Base-by-base conservation (phyloP, 2,888 invertebrate genomes). In the Hoplodrina ambigua region DNA sequence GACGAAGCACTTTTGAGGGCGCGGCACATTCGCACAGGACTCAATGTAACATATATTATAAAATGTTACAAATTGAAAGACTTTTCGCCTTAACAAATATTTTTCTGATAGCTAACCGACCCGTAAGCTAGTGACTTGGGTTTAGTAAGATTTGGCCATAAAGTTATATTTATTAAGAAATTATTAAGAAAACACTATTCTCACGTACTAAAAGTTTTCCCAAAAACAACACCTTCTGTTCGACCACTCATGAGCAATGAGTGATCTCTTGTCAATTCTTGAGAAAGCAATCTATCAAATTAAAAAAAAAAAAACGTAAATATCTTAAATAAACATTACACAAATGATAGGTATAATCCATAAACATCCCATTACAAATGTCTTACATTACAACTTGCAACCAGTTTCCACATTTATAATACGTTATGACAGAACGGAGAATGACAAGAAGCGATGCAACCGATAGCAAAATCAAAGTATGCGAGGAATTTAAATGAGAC, bases 401-500 rank as follows among this genome's bases (percentile, higher is more conserved):
- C 79, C 52, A 60, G 65, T 72, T 60, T 49, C 44, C 53, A 58
- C 50, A 50, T 50, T 44, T 63, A 59, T 75, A 77, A 79, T 81
- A 77, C 46, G 65, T 81, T 72, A 72, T 57, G 81, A 81, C 76
- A 71, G 64, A 50, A 77, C 65, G 68, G 72, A 81, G 77, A 79
- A 79, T 78, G 79, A 78, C 78, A 77, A 68, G 81, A 61, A 49
- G 57, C 67, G 78, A 79, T 79, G 33, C 25, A 57, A 59, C 56
- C 62, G 79, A 81, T 78, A 72, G 71, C 52, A 55, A 58, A 59
- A 50, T 71, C 76, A 41, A 46, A 72, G 68, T 62, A 77, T 64
- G 81, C 72, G 19, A 52, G 60, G 81, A 79, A 79, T 81, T 78
- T 77, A 72, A 79, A 79, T 79, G 77, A 81, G 55, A 57, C 52